A percentile compares a stretch with the other conserved stretches of the same genome.
phyloP scores from a whole-genome alignment of 1,140 invertebrate genomes.

The Danaus plexippus region DNA sequence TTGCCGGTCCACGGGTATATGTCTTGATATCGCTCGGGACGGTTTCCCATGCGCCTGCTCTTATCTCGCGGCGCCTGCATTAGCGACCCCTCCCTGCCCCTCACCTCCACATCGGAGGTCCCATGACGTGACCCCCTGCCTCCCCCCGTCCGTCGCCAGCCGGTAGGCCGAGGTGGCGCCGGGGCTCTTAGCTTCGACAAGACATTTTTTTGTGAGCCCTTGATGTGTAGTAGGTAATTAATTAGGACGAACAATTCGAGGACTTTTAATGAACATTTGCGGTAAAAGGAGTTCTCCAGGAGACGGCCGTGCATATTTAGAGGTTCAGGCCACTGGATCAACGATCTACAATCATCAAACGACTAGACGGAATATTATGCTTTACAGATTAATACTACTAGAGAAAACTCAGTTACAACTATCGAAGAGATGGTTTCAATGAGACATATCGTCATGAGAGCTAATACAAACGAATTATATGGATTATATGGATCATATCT shows the following conservation, averaged over 20 bases:
- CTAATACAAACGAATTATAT: too few relatives aligned
- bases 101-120: slow-evolving; percentile 4
- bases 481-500: too few relatives aligned
- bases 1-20: background rate
- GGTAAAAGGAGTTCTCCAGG: background rate
- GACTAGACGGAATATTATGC: too few relatives aligned
- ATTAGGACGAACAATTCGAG: slow-evolving; percentile 34
- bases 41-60: slow-evolving; percentile 40
- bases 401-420: too few relatives aligned
- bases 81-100: slow-evolving; percentile 22
- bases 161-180: slow-evolving; percentile 37
- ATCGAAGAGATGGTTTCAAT: too few relatives aligned
- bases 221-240: slow-evolving; percentile 50
- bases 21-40: slow-evolving; percentile 26
- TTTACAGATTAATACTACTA: too few relatives aligned
- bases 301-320: too few relatives aligned
- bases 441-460: too few relatives aligned
- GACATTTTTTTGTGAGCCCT: slow-evolving; percentile 45
- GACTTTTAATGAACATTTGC: slow-evolving; percentile 15
- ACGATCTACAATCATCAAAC: too few relatives aligned
- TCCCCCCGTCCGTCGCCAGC: slow-evolving; percentile 9
- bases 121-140: slow-evolving; percentile 8
- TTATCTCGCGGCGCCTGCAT: slow-evolving; percentile 46
- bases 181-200: slow-evolving; percentile 53
- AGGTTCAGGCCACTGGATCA: too few relatives aligned